A percentile compares a stretch with the other conserved stretches of the same genome.
Evolutionary conservation across 2,797 vertebrate species (phyloP).

Genomic region (Sebastes diploproa): DNA sequence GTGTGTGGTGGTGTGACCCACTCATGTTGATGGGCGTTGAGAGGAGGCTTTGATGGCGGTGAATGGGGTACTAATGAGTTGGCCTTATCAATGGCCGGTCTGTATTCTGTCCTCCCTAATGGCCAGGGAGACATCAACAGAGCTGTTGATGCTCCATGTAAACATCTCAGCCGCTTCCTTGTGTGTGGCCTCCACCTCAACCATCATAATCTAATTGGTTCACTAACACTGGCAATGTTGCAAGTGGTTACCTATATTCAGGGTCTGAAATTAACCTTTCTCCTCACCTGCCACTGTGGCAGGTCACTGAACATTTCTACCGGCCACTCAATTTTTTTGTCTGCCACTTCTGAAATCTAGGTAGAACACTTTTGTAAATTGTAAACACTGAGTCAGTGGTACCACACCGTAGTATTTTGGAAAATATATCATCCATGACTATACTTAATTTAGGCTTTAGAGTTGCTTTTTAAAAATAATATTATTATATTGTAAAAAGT

Average conservation of each 20-base stretch:
- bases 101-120: slow-evolving; percentile 72
- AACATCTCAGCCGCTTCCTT: slow-evolving; percentile 58
- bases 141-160: slow-evolving; percentile 64
- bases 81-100: slow-evolving; percentile 71
- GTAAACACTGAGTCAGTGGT: no score
- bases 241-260: slow-evolving; percentile 1
- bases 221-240: slow-evolving; percentile 1
- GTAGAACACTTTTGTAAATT: no score
- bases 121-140: slow-evolving; percentile 51
- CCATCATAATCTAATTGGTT: slow-evolving; percentile 41
- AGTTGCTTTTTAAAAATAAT: no score
- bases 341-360: no score
- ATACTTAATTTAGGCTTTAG: no score
- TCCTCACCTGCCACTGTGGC: no score
- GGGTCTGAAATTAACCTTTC: no score
- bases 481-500: no score
- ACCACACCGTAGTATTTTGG: no score
- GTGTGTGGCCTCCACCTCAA: slow-evolving; percentile 36
- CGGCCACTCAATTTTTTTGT: no score
- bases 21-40: slow-evolving; percentile 53
- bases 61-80: slow-evolving; percentile 78
- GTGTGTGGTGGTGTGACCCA: slow-evolving; percentile 23
- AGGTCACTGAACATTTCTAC: no score
- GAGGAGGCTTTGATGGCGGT: slow-evolving; percentile 69
- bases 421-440: no score